Evolutionary conservation across 2,797 vertebrate genomes (phyloP).

Genomic region (Enteromius trimaculatus): DNA sequence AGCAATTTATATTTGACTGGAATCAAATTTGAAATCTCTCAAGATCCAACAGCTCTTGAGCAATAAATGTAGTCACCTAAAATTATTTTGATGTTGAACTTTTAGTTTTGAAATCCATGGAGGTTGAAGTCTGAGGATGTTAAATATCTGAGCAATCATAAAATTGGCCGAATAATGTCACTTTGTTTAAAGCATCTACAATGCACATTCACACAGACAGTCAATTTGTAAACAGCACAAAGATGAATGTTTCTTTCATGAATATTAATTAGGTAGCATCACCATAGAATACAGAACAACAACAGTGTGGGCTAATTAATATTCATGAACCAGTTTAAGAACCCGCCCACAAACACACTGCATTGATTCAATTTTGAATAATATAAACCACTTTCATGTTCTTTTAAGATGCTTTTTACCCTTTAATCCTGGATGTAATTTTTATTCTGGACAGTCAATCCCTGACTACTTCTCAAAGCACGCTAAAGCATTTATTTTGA

Average conservation of each 20-base stretch:
- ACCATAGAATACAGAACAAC: neutral
- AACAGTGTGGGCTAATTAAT: neutral
- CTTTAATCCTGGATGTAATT: neutral
- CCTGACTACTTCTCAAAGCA: neutral
- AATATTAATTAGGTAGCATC: neutral
- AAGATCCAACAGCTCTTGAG: neutral
- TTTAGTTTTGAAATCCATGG: neutral
- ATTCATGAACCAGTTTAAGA: conserved; percentile 10
- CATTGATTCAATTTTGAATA: neutral
- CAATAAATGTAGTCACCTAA: neutral
- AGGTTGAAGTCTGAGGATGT: neutral
- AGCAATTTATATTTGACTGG: no score
- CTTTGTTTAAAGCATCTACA: neutral
- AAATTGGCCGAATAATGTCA: neutral
- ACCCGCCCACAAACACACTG: neutral
- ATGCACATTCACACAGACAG: neutral
- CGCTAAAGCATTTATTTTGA: neutral
- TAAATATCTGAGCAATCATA: neutral
- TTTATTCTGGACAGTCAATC: neutral
- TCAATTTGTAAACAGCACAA: neutral
- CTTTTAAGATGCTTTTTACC: neutral
- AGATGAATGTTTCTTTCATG: neutral
- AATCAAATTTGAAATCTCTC: neutral
- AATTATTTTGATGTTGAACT: neutral
- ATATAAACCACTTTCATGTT: neutral